Conservation (phyloP, 2,888 invertebrate genomes). For the Thera obeliscata region DNA sequence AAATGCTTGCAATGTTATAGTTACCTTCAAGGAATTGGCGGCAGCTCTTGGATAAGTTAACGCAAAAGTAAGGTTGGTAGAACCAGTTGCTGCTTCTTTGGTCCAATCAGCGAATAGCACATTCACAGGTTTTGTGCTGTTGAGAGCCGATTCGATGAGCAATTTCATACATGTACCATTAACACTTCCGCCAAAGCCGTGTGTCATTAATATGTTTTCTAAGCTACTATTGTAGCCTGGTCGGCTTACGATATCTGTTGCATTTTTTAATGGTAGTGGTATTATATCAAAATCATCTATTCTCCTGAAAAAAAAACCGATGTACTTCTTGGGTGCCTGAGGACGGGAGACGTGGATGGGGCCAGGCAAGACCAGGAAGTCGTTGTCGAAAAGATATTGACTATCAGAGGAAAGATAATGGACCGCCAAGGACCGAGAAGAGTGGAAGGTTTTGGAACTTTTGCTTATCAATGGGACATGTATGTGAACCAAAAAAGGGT, state of each 20-base stretch:
- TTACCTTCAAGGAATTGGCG: neutral
- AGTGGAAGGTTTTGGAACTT: no score
- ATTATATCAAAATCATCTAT: neutral
- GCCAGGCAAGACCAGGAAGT: no score
- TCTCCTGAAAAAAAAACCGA: neutral
- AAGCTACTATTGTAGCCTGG: neutral
- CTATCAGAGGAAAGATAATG: no score
- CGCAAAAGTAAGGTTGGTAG: neutral
- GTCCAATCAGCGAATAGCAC: neutral
- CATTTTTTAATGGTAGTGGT: neutral
- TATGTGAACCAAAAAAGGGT: no score
- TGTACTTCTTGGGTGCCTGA: no score
- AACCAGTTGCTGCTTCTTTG: neutral
- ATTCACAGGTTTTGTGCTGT: neutral
- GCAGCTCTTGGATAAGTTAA: neutral
- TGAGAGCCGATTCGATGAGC: neutral
- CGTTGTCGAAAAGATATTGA: no score
- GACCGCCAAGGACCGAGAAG: no score
- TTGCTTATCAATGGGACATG: no score
- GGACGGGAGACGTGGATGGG: no score
- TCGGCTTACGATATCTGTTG: neutral
- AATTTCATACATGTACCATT: neutral
- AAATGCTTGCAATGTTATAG: neutral
- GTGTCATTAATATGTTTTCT: neutral
- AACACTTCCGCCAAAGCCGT: neutral